Conservation (phyloP, 2,113 vertebrate species). For the Hemibagrus wyckioides region DNA sequence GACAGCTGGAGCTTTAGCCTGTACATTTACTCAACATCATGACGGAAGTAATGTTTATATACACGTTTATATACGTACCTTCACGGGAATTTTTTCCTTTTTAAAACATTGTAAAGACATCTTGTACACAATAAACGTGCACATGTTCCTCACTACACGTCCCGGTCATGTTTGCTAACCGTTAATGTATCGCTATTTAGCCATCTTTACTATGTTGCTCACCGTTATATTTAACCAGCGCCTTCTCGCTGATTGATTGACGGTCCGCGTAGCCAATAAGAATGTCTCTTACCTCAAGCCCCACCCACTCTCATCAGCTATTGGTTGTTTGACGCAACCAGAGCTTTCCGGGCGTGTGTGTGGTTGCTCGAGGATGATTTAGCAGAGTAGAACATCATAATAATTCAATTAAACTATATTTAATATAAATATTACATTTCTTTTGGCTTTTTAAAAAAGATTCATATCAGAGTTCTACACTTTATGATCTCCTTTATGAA, state of each 20-base stretch:
- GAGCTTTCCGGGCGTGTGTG: not conserved
- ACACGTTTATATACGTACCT: slow-evolving; percentile 23
- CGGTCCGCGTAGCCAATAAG: not conserved
- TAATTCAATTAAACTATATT: not conserved
- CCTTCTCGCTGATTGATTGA: not conserved
- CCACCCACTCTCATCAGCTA: not conserved
- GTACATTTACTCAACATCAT: not conserved
- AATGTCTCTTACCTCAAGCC: not conserved
- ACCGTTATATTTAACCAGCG: not conserved
- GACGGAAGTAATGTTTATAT: too few relatives aligned
- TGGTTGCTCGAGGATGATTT: not conserved
- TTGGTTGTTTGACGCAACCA: not conserved
- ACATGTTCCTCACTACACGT: not conserved
- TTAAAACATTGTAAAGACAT: not conserved
- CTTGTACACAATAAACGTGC: not conserved
- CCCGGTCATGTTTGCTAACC: not conserved
- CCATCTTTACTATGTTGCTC: not conserved
- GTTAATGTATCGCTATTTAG: not conserved
- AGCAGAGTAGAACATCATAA: not conserved
- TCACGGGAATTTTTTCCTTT: not conserved
- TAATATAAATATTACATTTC: not conserved
- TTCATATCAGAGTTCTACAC: not conserved
- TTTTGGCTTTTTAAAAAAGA: too few relatives aligned
- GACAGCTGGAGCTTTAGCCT: not conserved
- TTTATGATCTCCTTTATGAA: not conserved